phyloP scores from a whole-genome alignment of 1,140 invertebrate genomes.

The Eumeta japonica region DNA sequence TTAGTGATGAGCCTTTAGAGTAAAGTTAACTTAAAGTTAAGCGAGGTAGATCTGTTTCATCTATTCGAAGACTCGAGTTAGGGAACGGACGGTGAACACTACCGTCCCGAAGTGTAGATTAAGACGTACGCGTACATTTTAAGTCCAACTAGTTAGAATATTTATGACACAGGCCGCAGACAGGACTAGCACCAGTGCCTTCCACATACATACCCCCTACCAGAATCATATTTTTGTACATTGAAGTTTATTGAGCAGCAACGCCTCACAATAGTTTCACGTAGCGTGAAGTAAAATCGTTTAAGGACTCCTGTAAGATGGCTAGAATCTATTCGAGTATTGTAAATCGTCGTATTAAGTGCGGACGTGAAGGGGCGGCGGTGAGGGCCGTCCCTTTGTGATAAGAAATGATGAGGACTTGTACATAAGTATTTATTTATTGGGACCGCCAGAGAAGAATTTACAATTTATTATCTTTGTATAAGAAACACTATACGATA shows the following conservation, averaged over 20 bases:
- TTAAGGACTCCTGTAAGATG: no score
- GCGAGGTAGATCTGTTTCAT: constrained; percentile 55
- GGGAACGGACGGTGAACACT: constrained; percentile 54
- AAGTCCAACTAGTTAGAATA: neutral
- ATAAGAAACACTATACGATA: constrained; percentile 55
- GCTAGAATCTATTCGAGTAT: no score
- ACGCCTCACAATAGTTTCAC: no score
- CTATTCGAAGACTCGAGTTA: constrained; percentile 53
- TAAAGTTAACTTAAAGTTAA: constrained; percentile 46
- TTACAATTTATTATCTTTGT: constrained; percentile 59
- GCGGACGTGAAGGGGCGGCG: no score
- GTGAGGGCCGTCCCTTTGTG: no score
- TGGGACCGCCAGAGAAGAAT: constrained; percentile 51
- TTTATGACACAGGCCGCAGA: no score
- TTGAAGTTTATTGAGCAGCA: no score
- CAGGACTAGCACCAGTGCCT: no score
- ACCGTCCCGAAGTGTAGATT: constrained; percentile 17
- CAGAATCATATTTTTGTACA: no score
- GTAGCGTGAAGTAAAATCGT: no score
- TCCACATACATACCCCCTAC: no score
- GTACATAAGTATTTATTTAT: constrained; percentile 52
- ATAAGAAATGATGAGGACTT: no score
- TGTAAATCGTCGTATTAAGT: constrained; percentile 40
- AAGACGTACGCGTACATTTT: neutral
- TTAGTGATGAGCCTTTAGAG: constrained; percentile 51